Conservation (phyloP, 2,113 vertebrate genomes). For the Cephalopholis sonnerati region DNA sequence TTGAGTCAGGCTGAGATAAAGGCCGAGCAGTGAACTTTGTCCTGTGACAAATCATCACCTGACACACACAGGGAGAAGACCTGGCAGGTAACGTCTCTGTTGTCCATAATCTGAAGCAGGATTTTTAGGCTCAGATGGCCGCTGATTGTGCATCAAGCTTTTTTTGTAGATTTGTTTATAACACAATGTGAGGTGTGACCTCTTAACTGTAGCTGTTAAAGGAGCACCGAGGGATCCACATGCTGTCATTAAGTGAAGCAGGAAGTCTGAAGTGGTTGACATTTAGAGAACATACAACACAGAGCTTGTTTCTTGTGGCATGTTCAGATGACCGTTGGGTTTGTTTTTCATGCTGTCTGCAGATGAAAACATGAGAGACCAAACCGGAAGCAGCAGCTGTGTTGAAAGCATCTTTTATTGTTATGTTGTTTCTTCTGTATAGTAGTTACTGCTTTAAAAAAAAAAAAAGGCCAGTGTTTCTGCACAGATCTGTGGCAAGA, state of each 20-base stretch:
- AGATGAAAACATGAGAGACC: not conserved
- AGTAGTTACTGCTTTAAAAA: not conserved
- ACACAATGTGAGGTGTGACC: not conserved
- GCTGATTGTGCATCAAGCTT: not conserved
- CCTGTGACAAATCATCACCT: constrained; percentile 13
- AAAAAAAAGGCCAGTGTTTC: not conserved
- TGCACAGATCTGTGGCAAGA: not conserved
- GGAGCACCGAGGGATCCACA: not conserved
- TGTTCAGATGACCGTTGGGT: not conserved
- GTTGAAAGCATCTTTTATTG: not conserved
- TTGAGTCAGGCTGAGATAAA: constrained; percentile 20
- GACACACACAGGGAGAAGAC: constrained; percentile 34
- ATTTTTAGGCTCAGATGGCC: not conserved
- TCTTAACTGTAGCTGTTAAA: not conserved
- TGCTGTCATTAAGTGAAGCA: not conserved
- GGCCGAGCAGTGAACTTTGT: constrained; percentile 52
- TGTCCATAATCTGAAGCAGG: not conserved
- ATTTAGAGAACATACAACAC: not conserved
- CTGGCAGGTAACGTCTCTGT: constrained; percentile 60
- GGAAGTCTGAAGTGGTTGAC: not conserved
- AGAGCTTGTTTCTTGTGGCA: not conserved
- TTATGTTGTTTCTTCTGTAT: not conserved
- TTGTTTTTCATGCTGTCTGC: not conserved
- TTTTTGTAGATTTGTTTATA: not conserved
- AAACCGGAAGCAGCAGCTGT: constrained; percentile 8